phyloP scores from a whole-genome alignment of 2,113 vertebrate species.

The Parotia lawesii region DNA sequence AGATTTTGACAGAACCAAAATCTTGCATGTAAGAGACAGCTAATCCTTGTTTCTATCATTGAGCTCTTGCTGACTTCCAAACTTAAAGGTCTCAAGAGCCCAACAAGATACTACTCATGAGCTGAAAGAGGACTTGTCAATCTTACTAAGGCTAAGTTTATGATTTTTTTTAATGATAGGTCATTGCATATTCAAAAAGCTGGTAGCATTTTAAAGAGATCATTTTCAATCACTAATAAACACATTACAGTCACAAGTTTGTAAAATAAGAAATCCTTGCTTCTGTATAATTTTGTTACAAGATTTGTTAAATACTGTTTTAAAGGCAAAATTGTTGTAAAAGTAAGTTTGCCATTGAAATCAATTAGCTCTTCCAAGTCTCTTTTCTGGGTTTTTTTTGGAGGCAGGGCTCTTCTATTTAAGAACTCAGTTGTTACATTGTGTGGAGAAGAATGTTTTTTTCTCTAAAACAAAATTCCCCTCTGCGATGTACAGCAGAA shows the following conservation, averaged over 20 bases:
- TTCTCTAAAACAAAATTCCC: background rate
- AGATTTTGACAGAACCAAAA: slow-evolving; percentile 11
- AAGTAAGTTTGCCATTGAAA: background rate
- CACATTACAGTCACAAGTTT: background rate
- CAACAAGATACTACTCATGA: background rate
- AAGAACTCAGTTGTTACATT: background rate
- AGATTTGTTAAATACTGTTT: background rate
- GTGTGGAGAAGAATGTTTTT: background rate
- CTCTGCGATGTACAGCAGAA: slow-evolving; percentile 11
- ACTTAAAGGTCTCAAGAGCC: background rate
- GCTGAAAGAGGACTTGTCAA: background rate
- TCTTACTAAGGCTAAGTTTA: background rate
- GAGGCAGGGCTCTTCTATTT: background rate
- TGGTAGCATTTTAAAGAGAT: background rate
- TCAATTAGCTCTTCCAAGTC: background rate
- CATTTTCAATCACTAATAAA: background rate
- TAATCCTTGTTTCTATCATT: background rate
- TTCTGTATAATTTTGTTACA: background rate
- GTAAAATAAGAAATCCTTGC: background rate
- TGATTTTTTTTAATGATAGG: background rate
- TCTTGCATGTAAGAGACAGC: background rate
- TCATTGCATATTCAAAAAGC: background rate
- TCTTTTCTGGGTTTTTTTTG: background rate
- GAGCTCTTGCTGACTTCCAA: background rate
- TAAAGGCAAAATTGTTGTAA: background rate